Conservation (phyloP, 2,797 vertebrate genomes). For the Monodelphis domestica region DNA sequence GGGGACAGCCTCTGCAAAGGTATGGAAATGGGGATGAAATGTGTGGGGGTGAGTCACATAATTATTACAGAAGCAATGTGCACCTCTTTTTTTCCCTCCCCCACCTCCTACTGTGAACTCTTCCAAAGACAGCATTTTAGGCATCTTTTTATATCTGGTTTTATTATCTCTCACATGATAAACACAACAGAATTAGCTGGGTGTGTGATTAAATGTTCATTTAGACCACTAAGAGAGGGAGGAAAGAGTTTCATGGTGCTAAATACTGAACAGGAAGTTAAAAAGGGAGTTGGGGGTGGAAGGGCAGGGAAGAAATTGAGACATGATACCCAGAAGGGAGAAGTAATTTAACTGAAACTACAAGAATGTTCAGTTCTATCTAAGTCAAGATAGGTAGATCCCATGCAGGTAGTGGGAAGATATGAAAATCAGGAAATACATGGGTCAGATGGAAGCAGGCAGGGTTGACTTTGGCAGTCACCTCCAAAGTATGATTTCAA, state of each 20-base stretch:
- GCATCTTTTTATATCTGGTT: constrained; percentile 51
- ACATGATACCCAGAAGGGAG: constrained; percentile 40
- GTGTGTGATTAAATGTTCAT: constrained; percentile 63
- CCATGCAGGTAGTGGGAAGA: constrained; percentile 54
- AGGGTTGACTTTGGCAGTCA: not conserved
- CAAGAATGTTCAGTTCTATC: constrained; percentile 43
- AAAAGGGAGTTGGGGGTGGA: constrained; percentile 29
- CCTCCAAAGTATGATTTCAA: not conserved
- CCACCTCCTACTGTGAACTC: not conserved
- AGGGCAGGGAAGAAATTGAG: constrained; percentile 34
- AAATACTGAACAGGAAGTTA: constrained; percentile 50
- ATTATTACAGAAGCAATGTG: constrained; percentile 34
- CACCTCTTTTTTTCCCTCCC: not conserved
- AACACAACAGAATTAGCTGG: constrained; percentile 43
- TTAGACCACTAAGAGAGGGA: constrained; percentile 52
- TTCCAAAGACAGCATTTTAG: constrained; percentile 16
- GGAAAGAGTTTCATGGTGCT: constrained; percentile 60
- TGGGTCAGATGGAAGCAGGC: not conserved
- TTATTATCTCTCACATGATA: constrained; percentile 80
- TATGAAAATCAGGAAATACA: not conserved
- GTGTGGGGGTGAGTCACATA: not conserved
- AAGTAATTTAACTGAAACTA: constrained; percentile 70
- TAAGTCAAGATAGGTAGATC: constrained; percentile 65
- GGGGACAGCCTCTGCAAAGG: not conserved
- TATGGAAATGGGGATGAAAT: not conserved